A percentile compares a stretch with the other conserved stretches of the same genome.
These are phyloP conservation scores for Nineta flava DNA, from an alignment of 2,888 invertebrate genomes.

Conservation along the genomic window DNA sequence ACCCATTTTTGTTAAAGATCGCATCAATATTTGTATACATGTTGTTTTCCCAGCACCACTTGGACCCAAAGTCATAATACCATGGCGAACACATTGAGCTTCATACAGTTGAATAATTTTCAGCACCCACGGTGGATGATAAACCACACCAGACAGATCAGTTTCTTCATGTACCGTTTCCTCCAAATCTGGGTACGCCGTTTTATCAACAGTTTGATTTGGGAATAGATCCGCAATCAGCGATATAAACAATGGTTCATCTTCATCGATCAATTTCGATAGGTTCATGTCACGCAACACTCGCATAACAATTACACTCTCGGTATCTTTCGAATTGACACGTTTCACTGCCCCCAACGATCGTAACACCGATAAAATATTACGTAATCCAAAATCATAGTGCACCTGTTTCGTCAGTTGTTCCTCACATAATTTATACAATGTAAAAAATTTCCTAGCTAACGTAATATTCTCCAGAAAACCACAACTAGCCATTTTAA, in stretches of 20 bases:
- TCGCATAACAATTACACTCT: slow-evolving; percentile 92
- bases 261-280: slow-evolving; percentile 92
- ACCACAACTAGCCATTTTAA: slow-evolving; percentile 90
- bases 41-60: slow-evolving; percentile 90
- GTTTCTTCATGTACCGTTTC: slow-evolving; percentile 74
- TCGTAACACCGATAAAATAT: slow-evolving; percentile 88
- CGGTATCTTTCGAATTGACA: slow-evolving; percentile 79
- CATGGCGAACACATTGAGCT: slow-evolving; percentile 88
- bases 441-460: slow-evolving; percentile 88
- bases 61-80: slow-evolving; percentile 91
- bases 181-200: slow-evolving; percentile 76
- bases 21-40: slow-evolving; percentile 82
- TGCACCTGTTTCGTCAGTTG: slow-evolving; percentile 95
- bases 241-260: slow-evolving; percentile 91
- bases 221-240: slow-evolving; percentile 91
- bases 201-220: slow-evolving; percentile 85
- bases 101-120: slow-evolving; percentile 93
- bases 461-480: slow-evolving; percentile 90
- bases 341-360: slow-evolving; percentile 87
- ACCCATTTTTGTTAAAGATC: slow-evolving; percentile 71
- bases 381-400: slow-evolving; percentile 91
- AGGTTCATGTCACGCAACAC: slow-evolving; percentile 96
- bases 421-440: slow-evolving; percentile 94
- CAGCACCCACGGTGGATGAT: slow-evolving; percentile 85
- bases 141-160: slow-evolving; percentile 61